phyloP scores from a whole-genome alignment of 2,888 invertebrate genomes.

The Leuctra nigra region DNA sequence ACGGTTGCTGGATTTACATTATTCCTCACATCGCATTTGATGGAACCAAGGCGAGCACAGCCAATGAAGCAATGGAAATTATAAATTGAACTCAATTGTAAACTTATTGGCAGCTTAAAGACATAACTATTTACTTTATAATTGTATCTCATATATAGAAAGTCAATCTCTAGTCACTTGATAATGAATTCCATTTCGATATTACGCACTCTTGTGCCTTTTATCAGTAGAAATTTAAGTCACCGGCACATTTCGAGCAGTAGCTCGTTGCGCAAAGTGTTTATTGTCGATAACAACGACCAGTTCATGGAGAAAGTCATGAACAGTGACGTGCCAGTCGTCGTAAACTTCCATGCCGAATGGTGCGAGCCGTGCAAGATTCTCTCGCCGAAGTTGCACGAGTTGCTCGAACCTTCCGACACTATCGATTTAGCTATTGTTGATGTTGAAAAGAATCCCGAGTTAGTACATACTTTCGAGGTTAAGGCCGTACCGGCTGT shows the following conservation, averaged over 20 bases:
- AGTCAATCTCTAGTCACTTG: neutral
- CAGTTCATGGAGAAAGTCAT: slow-evolving; percentile 75
- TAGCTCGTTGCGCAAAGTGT: slow-evolving; percentile 18
- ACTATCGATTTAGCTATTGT: slow-evolving; percentile 73
- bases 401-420: slow-evolving; percentile 62
- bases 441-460: slow-evolving; percentile 74
- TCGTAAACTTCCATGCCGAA: slow-evolving; percentile 85
- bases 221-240: neutral
- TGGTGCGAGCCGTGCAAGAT: slow-evolving; percentile 90
- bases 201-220: slow-evolving; percentile 3
- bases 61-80: slow-evolving; percentile 40
- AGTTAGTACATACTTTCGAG: slow-evolving; percentile 71
- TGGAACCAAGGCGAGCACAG: slow-evolving; percentile 44
- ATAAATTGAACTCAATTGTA: slow-evolving; percentile 14
- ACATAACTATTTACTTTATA: neutral
- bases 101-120: neutral
- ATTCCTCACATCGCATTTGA: slow-evolving; percentile 44
- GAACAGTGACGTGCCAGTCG: slow-evolving; percentile 77
- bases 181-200: slow-evolving; percentile 8
- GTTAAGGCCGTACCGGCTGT: slow-evolving; percentile 80
- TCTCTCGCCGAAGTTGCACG: slow-evolving; percentile 73
- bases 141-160: neutral
- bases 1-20: slow-evolving; percentile 42
- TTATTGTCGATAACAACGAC: slow-evolving; percentile 49
- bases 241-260: neutral